phyloP scores from a whole-genome alignment of 2,797 vertebrate species.

The Sphenopsis melanotis region DNA sequence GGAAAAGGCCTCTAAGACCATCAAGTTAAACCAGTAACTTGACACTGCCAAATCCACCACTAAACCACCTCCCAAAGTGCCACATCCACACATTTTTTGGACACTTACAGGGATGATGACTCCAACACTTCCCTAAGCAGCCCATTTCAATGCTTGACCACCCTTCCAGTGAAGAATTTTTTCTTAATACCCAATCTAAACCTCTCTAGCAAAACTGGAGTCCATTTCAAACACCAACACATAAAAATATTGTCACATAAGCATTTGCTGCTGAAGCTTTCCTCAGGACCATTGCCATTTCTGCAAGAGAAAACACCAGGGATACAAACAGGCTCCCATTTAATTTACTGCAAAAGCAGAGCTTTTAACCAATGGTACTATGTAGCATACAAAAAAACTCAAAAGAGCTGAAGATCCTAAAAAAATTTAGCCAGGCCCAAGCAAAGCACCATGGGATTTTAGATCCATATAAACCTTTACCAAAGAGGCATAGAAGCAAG shows the following conservation, averaged over 20 bases:
- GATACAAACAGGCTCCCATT: neutral
- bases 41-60: neutral
- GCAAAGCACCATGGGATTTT: neutral
- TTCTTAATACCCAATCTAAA: neutral
- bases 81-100: neutral
- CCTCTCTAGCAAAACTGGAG: neutral
- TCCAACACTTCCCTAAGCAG: neutral
- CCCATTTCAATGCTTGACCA: neutral
- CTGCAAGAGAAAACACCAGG: neutral
- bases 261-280: neutral
- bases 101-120: neutral
- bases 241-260: neutral
- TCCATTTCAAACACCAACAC: neutral
- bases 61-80: neutral
- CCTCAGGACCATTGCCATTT: neutral
- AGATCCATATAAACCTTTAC: neutral
- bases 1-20: neutral
- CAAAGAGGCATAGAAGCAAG: neutral
- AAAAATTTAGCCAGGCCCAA: neutral
- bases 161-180: neutral
- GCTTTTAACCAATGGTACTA: neutral
- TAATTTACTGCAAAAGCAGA: neutral
- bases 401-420: neutral
- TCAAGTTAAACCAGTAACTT: neutral
- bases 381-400: neutral